Evolutionary conservation across 35 echinoderm and acorn worm species (phyloP).

Genomic region (Strongylocentrotus purpuratus): DNA sequence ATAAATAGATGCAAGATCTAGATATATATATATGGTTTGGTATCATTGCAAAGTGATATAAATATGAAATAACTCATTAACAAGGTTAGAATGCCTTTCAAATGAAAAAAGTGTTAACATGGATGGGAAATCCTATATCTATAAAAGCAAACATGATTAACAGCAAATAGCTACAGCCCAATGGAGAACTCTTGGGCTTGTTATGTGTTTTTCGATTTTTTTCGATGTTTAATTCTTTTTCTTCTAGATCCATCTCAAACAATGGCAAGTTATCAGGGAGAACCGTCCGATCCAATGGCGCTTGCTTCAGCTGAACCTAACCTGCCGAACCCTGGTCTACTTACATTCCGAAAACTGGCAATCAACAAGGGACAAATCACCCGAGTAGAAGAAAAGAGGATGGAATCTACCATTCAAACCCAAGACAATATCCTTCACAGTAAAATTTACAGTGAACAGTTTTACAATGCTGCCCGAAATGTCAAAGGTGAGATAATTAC

Average conservation of each 20-base stretch:
- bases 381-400: background rate
- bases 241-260: background rate
- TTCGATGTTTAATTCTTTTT: background rate
- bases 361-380: slow-evolving; percentile 46
- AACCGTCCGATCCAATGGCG: background rate
- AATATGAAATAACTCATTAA: too few relatives aligned
- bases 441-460: background rate
- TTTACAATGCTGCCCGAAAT: slow-evolving; percentile 17
- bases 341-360: background rate
- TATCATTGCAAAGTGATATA: too few relatives aligned
- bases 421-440: background rate
- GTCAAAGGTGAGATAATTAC: background rate
- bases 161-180: too few relatives aligned
- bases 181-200: too few relatives aligned
- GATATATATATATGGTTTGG: too few relatives aligned
- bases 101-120: too few relatives aligned
- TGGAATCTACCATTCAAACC: background rate
- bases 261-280: background rate
- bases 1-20: too few relatives aligned
- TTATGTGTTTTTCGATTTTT: too few relatives aligned
- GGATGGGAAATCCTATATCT: too few relatives aligned
- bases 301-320: background rate
- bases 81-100: too few relatives aligned
- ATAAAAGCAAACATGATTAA: too few relatives aligned
- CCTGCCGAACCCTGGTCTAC: background rate